phyloP scores from a whole-genome alignment of 2,888 invertebrate species.

The Atrina japonica region DNA sequence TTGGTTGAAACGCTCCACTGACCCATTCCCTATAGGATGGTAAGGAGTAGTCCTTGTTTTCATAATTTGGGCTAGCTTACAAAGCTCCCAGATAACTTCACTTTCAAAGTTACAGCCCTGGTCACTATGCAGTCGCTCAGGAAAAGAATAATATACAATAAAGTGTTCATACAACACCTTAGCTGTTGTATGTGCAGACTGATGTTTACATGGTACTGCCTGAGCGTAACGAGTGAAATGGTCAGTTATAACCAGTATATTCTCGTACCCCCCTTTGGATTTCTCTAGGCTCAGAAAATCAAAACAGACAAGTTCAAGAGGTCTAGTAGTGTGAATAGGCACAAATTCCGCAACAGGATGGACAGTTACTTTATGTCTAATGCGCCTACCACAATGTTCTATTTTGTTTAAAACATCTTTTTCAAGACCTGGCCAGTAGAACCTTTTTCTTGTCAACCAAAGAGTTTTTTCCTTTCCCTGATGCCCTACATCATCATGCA shows the following conservation, averaged over 20 bases:
- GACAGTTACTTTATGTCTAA: conserved; percentile 17
- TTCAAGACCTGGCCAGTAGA: no score
- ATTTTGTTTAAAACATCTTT: conserved; percentile 6
- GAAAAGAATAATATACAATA: conserved; percentile 19
- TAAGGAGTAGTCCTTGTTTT: conserved; percentile 41
- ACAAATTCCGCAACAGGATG: conserved; percentile 20
- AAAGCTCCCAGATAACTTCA: conserved; percentile 33
- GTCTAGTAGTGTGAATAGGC: conserved; percentile 32
- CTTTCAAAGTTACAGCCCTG: conserved; percentile 44
- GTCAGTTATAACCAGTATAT: no score
- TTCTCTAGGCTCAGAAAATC: conserved; percentile 21
- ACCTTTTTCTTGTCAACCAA: conserved; percentile 20
- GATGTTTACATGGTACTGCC: conserved; percentile 35
- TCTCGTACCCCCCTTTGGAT: no score
- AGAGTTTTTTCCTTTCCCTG: conserved; percentile 38
- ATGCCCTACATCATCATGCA: conserved; percentile 36
- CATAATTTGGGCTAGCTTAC: conserved; percentile 6
- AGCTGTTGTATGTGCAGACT: conserved; percentile 39
- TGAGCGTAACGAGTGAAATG: neutral
- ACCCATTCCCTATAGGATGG: conserved; percentile 50
- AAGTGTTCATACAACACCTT: conserved; percentile 34
- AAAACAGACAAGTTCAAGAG: conserved; percentile 38
- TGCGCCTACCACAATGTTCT: conserved; percentile 16
- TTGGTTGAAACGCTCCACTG: conserved; percentile 43
- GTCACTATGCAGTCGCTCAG: conserved; percentile 32